These are phyloP conservation scores for Meliscaeva auricollis DNA, from an alignment of 2,888 invertebrate genomes.

Conservation along the genomic window DNA sequence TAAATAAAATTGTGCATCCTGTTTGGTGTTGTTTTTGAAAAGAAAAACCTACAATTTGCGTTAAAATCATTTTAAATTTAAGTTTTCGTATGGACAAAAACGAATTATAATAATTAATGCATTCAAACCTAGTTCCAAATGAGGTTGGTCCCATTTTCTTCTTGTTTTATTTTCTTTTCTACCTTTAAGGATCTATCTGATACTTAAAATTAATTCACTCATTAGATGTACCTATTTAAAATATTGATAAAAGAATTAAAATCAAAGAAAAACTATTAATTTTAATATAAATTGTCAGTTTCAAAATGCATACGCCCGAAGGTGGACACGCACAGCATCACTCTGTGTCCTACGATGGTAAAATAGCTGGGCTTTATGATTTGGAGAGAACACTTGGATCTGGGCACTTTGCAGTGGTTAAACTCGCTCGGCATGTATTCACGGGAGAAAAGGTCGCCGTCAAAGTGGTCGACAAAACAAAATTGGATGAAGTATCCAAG, in stretches of 20 bases:
- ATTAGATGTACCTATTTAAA: not conserved
- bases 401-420: constrained; percentile 99
- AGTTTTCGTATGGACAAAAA: constrained; percentile 33
- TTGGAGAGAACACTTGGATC: constrained; percentile 98
- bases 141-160: constrained; percentile 57
- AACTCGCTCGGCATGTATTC: constrained; percentile 98
- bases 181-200: constrained; percentile 23
- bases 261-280: not conserved
- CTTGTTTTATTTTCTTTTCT: not conserved
- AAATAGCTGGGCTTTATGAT: constrained; percentile 98
- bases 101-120: constrained; percentile 51
- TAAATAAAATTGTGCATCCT: constrained; percentile 59
- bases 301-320: constrained; percentile 71
- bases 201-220: constrained; percentile 2
- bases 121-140: constrained; percentile 58
- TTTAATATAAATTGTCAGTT: constrained; percentile 51
- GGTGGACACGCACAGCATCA: constrained; percentile 60
- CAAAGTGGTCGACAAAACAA: constrained; percentile 99
- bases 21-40: constrained; percentile 5
- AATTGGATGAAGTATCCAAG: constrained; percentile 97
- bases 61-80: not conserved
- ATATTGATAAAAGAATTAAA: not conserved
- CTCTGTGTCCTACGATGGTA: constrained; percentile 88
- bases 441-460: constrained; percentile 99
- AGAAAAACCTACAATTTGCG: constrained; percentile 8